Percentiles rank a stretch among this genome's conserved stretches.
These are phyloP conservation scores for Synergus laeviventris DNA, from an alignment of 2,888 invertebrate species.

Conservation along the genomic window DNA sequence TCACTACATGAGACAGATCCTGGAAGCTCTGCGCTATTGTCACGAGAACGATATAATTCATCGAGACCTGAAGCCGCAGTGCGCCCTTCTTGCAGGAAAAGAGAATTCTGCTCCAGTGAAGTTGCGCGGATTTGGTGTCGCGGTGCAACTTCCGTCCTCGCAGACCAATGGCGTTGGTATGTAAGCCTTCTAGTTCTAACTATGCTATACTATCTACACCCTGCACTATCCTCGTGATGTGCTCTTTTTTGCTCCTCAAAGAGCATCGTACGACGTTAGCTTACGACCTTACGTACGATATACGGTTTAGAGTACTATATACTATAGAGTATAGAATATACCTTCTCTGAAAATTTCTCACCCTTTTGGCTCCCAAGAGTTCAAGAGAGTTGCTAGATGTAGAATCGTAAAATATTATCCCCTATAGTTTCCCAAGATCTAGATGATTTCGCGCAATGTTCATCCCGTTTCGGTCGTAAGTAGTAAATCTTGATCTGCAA, in stretches of 20 bases:
- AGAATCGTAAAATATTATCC: slow-evolving; percentile 42
- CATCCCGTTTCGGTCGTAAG: slow-evolving; percentile 4
- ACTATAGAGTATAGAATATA: slow-evolving; percentile 14
- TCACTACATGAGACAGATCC: slow-evolving; percentile 98
- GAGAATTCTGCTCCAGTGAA: slow-evolving; percentile 99
- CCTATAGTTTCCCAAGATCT: slow-evolving; percentile 42
- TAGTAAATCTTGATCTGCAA: slow-evolving; percentile 24
- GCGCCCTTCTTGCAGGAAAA: slow-evolving; percentile 94
- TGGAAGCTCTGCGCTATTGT: slow-evolving; percentile 97
- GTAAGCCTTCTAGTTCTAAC: slow-evolving; percentile 56
- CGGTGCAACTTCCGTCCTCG: slow-evolving; percentile 91
- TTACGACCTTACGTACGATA: slow-evolving; percentile 48
- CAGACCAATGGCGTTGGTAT: slow-evolving; percentile 82
- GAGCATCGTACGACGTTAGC: slow-evolving; percentile 61
- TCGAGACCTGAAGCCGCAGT: slow-evolving; percentile 97
- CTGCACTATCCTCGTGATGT: slow-evolving; percentile 49
- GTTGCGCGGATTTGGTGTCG: slow-evolving; percentile 97
- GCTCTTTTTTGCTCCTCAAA: slow-evolving; percentile 56
- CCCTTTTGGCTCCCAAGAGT: slow-evolving; percentile 27
- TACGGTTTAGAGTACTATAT: not conserved
- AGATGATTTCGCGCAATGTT: slow-evolving; percentile 29
- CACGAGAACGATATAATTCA: slow-evolving; percentile 99
- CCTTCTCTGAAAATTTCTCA: slow-evolving; percentile 41
- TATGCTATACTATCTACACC: slow-evolving; percentile 46
- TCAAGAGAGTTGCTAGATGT: slow-evolving; percentile 33